These are phyloP conservation scores for Microchrysa polita DNA, from an alignment of 2,888 invertebrate genomes.

Conservation along the genomic window DNA sequence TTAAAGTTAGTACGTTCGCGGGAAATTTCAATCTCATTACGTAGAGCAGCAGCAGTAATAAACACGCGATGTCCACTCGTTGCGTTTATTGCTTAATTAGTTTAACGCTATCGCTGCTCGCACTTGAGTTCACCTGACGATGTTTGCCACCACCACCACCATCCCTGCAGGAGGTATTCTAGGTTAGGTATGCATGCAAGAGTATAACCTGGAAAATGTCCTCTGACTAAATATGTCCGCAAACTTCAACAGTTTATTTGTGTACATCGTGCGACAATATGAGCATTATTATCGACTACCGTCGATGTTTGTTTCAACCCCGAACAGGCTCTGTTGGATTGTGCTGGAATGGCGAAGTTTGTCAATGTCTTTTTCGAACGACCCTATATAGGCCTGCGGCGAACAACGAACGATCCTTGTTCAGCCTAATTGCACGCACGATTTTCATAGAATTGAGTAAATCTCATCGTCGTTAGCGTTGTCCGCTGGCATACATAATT, in stretches of 20 bases:
- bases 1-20: slow-evolving; percentile 28
- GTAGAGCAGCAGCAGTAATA: slow-evolving; percentile 43
- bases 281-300: neutral
- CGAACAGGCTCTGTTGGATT: neutral
- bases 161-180: neutral
- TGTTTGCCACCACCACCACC: no score
- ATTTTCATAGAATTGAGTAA: slow-evolving; percentile 33
- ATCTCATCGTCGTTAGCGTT: neutral
- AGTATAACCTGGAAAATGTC: no score
- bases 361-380: no score
- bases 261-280: neutral
- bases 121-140: neutral
- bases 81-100: slow-evolving; percentile 49
- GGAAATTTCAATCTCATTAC: slow-evolving; percentile 46
- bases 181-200: neutral
- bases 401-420: slow-evolving; percentile 20
- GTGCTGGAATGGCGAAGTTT: no score
- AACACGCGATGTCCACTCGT: slow-evolving; percentile 48
- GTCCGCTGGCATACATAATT: slow-evolving; percentile 8
- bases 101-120: slow-evolving; percentile 29
- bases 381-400: no score
- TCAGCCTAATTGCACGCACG: slow-evolving; percentile 34
- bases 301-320: neutral
- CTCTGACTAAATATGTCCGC: no score
- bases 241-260: neutral